These are phyloP conservation scores for Thalassaphorura encarpata DNA, from an alignment of 1,140 invertebrate species.

Conservation along the genomic window DNA sequence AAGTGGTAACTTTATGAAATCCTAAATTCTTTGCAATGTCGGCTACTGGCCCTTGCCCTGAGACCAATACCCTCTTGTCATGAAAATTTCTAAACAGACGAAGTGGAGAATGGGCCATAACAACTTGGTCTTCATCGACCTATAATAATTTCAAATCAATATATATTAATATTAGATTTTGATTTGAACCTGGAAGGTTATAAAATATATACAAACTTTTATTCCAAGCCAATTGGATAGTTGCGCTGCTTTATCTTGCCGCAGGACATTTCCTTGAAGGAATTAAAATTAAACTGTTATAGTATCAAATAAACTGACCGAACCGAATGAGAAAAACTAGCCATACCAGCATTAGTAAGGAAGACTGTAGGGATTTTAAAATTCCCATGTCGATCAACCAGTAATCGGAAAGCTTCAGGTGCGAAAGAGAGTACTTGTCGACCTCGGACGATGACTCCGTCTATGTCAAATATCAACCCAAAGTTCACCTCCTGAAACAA, in stretches of 20 bases:
- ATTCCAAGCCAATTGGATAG: constrained; percentile 52
- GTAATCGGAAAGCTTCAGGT: constrained; percentile 44
- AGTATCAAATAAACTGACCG: too few species aligned
- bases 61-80: constrained; percentile 54
- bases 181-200: neutral
- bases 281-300: too few species aligned
- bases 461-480: constrained; percentile 61
- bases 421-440: constrained; percentile 53
- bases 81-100: constrained; percentile 54
- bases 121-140: constrained; percentile 53
- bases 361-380: constrained; percentile 57
- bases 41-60: constrained; percentile 55
- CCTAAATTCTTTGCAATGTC: constrained; percentile 58
- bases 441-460: constrained; percentile 59
- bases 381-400: constrained; percentile 47
- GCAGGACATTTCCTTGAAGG: constrained; percentile 48
- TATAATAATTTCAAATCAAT: constrained; percentile 32
- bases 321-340: too few species aligned
- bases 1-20: constrained; percentile 51
- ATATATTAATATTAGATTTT: neutral
- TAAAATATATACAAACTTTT: constrained; percentile 39
- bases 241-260: constrained; percentile 51
- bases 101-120: constrained; percentile 61
- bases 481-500: constrained; percentile 37
- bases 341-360: constrained; percentile 59